phyloP scores from a whole-genome alignment of 2,797 vertebrate genomes.

The Onychomys leucogaster region DNA sequence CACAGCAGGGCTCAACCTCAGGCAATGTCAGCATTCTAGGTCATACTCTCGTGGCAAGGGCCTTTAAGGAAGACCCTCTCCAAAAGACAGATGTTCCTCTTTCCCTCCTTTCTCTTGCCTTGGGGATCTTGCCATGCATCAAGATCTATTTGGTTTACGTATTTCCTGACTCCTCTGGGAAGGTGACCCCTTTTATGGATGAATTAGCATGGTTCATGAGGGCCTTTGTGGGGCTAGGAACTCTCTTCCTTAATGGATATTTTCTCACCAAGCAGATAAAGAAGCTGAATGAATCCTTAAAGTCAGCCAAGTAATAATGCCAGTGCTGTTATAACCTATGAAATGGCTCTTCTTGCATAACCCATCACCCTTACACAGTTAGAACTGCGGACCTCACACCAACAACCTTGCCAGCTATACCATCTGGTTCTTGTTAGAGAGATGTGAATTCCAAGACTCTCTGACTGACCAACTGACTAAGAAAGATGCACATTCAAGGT shows the following conservation, averaged over 20 bases:
- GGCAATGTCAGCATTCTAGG: background rate
- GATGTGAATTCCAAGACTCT: background rate
- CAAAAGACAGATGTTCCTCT: background rate
- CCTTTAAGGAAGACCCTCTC: background rate
- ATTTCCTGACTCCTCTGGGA: slow-evolving; percentile 11
- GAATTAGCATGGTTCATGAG: slow-evolving; percentile 26
- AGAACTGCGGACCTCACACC: background rate
- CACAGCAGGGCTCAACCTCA: background rate
- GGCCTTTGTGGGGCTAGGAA: background rate
- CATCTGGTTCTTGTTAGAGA: background rate
- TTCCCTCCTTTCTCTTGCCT: background rate
- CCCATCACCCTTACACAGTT: background rate
- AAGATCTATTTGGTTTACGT: slow-evolving; percentile 30
- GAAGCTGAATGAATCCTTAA: slow-evolving; percentile 37
- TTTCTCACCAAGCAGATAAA: slow-evolving; percentile 48
- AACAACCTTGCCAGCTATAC: background rate
- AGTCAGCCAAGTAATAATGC: background rate
- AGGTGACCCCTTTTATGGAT: slow-evolving; percentile 29
- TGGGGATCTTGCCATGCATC: background rate
- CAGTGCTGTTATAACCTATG: background rate
- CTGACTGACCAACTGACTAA: background rate
- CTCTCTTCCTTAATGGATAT: background rate
- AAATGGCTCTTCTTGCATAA: background rate
- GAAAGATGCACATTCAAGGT: background rate
- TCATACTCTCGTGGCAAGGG: background rate